A percentile compares a stretch with the other conserved stretches of the same genome.
Conservation (phyloP, 2,888 invertebrate species). For the Phorcus lineatus region DNA sequence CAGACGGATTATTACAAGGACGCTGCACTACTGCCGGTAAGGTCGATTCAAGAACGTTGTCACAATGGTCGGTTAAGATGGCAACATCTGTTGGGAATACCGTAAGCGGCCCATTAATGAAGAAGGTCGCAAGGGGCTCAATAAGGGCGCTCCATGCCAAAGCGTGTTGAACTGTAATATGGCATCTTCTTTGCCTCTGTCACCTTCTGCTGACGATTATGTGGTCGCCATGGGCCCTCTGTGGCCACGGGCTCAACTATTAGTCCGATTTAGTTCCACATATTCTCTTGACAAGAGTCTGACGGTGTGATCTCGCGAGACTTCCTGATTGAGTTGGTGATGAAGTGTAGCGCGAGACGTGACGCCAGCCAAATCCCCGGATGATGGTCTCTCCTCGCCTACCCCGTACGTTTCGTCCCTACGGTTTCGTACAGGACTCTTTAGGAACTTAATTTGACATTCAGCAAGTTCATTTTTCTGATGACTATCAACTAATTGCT, state of each 20-base stretch:
- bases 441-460: background rate
- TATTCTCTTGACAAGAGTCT: background rate
- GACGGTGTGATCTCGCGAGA: background rate
- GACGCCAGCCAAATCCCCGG: conserved; percentile 11
- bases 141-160: background rate
- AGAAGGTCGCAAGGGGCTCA: background rate
- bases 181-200: background rate
- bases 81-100: background rate
- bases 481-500: conserved; percentile 4
- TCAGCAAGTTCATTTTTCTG: conserved; percentile 1
- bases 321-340: conserved; percentile 7
- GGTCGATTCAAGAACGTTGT: too few relatives aligned
- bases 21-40: too few relatives aligned
- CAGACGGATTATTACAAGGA: too few relatives aligned
- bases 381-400: background rate
- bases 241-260: background rate
- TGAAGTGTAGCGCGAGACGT: conserved; percentile 5
- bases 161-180: too few relatives aligned
- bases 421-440: background rate
- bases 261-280: conserved; percentile 7
- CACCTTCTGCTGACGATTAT: conserved; percentile 3
- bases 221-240: background rate
- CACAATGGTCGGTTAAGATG: too few relatives aligned
- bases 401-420: background rate
- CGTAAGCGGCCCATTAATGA: background rate